phyloP scores from a whole-genome alignment of 2,888 invertebrate genomes.

The Acanthacorydalis orientalis region DNA sequence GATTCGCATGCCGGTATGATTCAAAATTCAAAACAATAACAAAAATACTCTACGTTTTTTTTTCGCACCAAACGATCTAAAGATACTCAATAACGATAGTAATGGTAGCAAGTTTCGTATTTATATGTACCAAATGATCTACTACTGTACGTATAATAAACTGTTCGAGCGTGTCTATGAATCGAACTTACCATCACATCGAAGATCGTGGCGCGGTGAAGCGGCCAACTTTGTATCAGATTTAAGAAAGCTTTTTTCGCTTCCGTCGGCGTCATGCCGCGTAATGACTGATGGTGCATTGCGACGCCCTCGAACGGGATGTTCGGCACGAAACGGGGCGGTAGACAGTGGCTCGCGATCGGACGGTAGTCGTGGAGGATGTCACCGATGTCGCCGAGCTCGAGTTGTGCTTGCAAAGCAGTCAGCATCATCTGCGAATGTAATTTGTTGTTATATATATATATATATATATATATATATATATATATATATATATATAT shows the following conservation, averaged over 20 bases:
- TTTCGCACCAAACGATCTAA: too few species aligned
- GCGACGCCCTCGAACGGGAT: constrained; percentile 72
- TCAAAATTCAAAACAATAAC: too few species aligned
- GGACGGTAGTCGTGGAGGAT: constrained; percentile 42
- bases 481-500: background rate
- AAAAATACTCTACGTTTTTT: too few species aligned
- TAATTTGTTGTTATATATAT: background rate
- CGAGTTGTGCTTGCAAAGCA: constrained; percentile 84
- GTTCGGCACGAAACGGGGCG: constrained; percentile 62
- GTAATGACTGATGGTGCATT: constrained; percentile 77
- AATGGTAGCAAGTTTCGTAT: too few species aligned
- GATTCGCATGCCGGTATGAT: too few species aligned
- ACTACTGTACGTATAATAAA: constrained; percentile 1
- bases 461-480: constrained; percentile 1
- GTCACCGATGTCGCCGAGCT: constrained; percentile 68
- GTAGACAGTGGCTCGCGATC: constrained; percentile 66
- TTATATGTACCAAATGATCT: too few species aligned
- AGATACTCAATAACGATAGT: too few species aligned
- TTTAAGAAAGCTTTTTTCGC: constrained; percentile 88
- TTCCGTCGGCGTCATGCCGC: constrained; percentile 71
- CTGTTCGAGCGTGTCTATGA: background rate
- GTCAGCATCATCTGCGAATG: constrained; percentile 68
- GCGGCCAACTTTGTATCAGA: constrained; percentile 83
- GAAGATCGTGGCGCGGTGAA: constrained; percentile 84
- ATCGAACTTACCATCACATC: constrained; percentile 65